Evolutionary conservation across 2,888 invertebrate species (phyloP), one percentile per base, ranked within the genome.

Genomic region (Drosophila paramelanica): DNA sequence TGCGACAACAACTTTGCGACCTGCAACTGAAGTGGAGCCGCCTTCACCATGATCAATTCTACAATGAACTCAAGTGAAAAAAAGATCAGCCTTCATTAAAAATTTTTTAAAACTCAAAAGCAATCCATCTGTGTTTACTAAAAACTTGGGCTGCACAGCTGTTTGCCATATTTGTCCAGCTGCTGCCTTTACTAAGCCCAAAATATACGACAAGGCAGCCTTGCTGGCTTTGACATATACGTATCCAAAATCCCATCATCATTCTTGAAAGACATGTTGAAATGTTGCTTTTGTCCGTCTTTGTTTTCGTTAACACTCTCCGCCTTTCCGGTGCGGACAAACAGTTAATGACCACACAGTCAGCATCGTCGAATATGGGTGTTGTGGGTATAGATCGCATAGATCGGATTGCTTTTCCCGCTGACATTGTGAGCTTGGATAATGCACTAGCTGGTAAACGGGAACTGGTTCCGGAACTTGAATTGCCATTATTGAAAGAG

Each of bases 151-250:
- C 33, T 49, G 8, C 25, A 6, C 47, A 74, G 33, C 25, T 57
- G 46, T 5, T 42, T 46, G 25, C 20, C 49, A 47, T 81, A 64
- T 85, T 81, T 85, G 23, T 14, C 1, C 86, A 82, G 62, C 47
- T 73, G 88, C 6, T n/a, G 25, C 13, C 14, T 0, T 3, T 3
- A 31, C 31, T 10, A 31, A 31, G 31, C 31, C 31, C 10, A n/a
- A 6, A 23, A 31, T 33, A 39, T 55, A 14, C 14, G n/a, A 5
- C 14, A 33, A 13, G 11, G 8, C 7, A 43, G 13, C 17, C 17
- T 17, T 17, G 17, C 17, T 17, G 17, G 17, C 17, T 1, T 17
- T 17, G 17, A 17, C 17, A 25, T 11, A 14, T 6, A 36, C 11
- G 7, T 13, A 23, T 31, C 14, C 6, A 8, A 14, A n/a, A 20